Evolutionary conservation across 2,797 vertebrate species (phyloP), one percentile per base, ranked within the genome.

Genomic region (Mareca strepera): DNA sequence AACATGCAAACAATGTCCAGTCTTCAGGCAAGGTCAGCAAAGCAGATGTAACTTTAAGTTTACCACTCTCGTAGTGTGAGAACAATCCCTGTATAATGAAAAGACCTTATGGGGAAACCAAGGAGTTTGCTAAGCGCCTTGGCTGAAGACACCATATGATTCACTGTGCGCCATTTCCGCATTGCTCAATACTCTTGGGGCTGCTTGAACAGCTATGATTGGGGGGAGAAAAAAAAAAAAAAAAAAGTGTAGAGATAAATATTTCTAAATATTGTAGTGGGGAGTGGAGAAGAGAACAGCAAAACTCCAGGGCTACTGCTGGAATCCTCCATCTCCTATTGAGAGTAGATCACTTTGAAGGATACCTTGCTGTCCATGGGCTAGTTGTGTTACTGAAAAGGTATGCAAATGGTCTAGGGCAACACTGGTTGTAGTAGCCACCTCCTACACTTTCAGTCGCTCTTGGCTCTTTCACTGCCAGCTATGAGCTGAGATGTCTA

Each of bases 41-140:
- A 91, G 88, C 96, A 96, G 92, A 94, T 88, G 96, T 94, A 94
- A 64, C 92, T 96, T 82, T 14, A 46, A 83, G 58, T 76, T 81
- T 93, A 68, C 77, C 17, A 0, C 79, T 75, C 9, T 29, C 1
- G 3, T 48, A 89, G 76, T 85, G 81, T 97, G 97, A 97, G 97
- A 97, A 97, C 93, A 82, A 68, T 72, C 93, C 91, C 94, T 2
- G 2, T 58, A 93, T 96, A 80, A 96, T 92, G 94, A 93, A 73
- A 96, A 96, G 94, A 94, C 63, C 92, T 94, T 80, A 53, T 96
- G 95, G 81, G 50, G 89, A 80, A 92, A 17, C 74, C 68, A 39
- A 53, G 67, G 85, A 80, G 55, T 31, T 74, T 50, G 56, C 66
- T 37, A 22, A 86, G 64, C 3, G 5, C 48, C 64, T 53, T 74